Conservation (phyloP, 2,888 invertebrate genomes). For the Hylaea fasciaria region DNA sequence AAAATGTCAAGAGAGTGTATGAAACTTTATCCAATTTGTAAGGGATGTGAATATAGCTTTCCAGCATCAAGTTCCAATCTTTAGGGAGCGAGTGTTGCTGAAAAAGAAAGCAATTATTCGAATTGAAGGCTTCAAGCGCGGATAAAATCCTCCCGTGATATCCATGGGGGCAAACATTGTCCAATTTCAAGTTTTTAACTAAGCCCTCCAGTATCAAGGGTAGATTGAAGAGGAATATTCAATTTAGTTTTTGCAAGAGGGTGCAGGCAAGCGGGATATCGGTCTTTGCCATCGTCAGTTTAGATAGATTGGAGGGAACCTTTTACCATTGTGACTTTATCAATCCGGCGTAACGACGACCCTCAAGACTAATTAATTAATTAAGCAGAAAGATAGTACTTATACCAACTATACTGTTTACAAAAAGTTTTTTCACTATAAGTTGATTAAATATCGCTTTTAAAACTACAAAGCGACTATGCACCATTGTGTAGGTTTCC, state of each 20-base stretch:
- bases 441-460: too few relatives aligned
- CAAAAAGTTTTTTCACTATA: too few relatives aligned
- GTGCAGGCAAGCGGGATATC: conserved; percentile 63
- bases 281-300: conserved; percentile 54
- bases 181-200: conserved; percentile 42
- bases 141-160: conserved; percentile 12
- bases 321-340: conserved; percentile 49
- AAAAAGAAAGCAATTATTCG: conserved; percentile 28
- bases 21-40: conserved; percentile 22
- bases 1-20: conserved; percentile 12
- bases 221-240: conserved; percentile 57
- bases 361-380: conserved; percentile 28
- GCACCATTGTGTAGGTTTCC: conserved; percentile 18
- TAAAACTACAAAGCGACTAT: too few relatives aligned
- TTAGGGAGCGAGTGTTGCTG: conserved; percentile 13
- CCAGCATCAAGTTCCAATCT: conserved; percentile 14
- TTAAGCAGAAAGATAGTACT: neutral
- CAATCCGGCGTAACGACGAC: conserved; percentile 52
- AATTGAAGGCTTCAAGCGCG: conserved; percentile 11
- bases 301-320: conserved; percentile 57
- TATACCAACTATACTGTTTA: neutral
- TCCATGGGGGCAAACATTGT: conserved; percentile 24
- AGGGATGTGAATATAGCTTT: conserved; percentile 23
- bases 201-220: conserved; percentile 34
- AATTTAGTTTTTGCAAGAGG: conserved; percentile 68